Evolutionary conservation across 2,797 vertebrate genomes (phyloP), one percentile per base, ranked within the genome.

Genomic region (Falco cherrug): DNA sequence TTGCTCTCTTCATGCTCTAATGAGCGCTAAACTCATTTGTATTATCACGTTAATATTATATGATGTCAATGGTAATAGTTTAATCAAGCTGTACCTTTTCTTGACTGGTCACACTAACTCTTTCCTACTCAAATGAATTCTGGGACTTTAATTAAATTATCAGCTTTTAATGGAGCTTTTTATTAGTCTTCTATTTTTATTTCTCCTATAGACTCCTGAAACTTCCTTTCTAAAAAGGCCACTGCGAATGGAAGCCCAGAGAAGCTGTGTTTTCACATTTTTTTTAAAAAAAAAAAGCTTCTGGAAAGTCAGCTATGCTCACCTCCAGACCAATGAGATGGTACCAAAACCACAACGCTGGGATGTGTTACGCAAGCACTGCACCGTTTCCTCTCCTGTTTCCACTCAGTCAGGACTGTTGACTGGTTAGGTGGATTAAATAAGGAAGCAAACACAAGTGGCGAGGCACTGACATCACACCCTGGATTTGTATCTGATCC

Each of bases 41-140:
- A 85, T 83, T 54, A 57, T 77, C 80, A 22, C 47, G 3, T 88
- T 92, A 80, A 87, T 87, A 74, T 59, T 53, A 16, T 45, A 68
- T 13, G 26, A 65, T 86, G 51, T 76, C 69, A 51, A 21, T 12
- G 45, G 31, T 79, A 89, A 87, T 37, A 69, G 70, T 81, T 92
- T 85, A 87, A 83, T 93, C 90, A 83, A 80, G 53, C 71, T 57
- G 37, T 64, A 75, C 68, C 78, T 93, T 80, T 75, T 78, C 75
- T 68, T 80, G 53, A 57, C 68, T 65, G 50, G 68, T 61, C 53
- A 57, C 45, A 74, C 47, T 63, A 51, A 59, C 53, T 75, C n/a
- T 59, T 89, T 37, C 43, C 26, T 15, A 57, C 61, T 65, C 41
- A 87, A 87, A 80, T 25, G 19, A 61, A 74, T 47, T 26, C 57